Base-by-base conservation (phyloP, 1,140 invertebrate species). In the Drosophila ananassae region DNA sequence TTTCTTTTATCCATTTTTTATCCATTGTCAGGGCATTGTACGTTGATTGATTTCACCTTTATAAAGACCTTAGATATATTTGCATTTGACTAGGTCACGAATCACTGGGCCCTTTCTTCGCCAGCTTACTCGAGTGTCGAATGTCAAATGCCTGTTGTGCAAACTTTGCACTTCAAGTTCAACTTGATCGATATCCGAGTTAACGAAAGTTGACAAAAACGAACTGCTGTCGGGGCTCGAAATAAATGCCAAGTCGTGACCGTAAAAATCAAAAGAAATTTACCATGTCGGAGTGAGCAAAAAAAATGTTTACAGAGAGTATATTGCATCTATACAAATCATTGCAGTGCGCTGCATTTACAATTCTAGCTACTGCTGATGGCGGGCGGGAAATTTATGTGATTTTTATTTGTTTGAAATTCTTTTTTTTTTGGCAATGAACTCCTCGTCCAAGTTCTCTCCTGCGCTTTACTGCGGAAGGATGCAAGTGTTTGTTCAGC, bases 321-420 rank as follows among this genome's bases (percentile, higher is more conserved):
- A 58, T 52, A 67, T 75, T 32, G 46, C 56, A 66, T 52, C 59
- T 50, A 87, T 78, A 72, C 71, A 82, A 78, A 78, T 81, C 78
- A 77, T 58, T 56, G 67, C 80, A 52, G 25, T 44, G 72, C 30
- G 52, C 66, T 66, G 80, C 62, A 74, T 71, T 71, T 64, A 64
- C 74, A 63, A 60, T 87, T 77, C 37, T 44, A 44, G 44, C 44
- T 47, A 22, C 53, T 60, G 62, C 54, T 47, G 60, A 73, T 58
- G 44, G 51, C 67, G 76, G 60, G 55, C 39, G 24, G 59, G 17
- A 66, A 75, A 83, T 82, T 76, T 79, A 87, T 82, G 75, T 62
- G 77, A 68, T 71, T 82, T 81, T 87, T 85, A 87, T 81, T 81
- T 73, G 46, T 52, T 63, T 41, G 41, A 81, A 74, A 57, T 77